Percentiles rank a stretch among this genome's conserved stretches.
Evolutionary conservation across 2,113 vertebrate species (phyloP).

Genomic region (Ardeotis arabs): DNA sequence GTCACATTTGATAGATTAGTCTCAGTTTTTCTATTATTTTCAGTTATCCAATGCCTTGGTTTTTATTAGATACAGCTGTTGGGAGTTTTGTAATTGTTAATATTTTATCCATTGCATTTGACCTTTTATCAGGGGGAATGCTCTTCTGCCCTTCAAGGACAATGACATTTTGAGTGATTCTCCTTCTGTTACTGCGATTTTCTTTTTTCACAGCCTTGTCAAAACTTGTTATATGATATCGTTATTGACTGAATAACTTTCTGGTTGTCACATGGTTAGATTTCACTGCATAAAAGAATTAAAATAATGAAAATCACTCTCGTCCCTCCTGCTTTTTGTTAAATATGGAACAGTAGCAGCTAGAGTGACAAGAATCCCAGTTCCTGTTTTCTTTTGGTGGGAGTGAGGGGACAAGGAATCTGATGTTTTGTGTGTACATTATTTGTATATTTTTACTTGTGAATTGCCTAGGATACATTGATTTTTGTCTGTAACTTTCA

Average conservation of each 20-base stretch:
- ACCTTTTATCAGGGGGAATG: slow-evolving; percentile 17
- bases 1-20: not conserved
- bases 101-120: slow-evolving; percentile 18
- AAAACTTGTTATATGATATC: not conserved
- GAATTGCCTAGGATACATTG: not conserved
- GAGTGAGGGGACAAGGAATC: not conserved
- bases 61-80: slow-evolving; percentile 24
- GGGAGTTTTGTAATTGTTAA: not conserved
- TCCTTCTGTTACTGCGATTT: not conserved
- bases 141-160: not conserved
- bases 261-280: not conserved
- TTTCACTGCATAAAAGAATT: slow-evolving; percentile 22
- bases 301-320: slow-evolving; percentile 37
- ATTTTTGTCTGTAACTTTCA: not conserved
- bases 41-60: not conserved
- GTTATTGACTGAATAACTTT: not conserved
- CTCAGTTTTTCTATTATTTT: not conserved
- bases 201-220: slow-evolving; percentile 10
- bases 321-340: not conserved
- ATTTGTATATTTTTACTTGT: not conserved
- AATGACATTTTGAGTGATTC: not conserved
- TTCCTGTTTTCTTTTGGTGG: not conserved
- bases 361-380: not conserved
- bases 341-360: not conserved
- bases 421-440: not conserved